Evolutionary conservation across 1,140 invertebrate genomes (phyloP).

Genomic region (Nilaparvata lugens): DNA sequence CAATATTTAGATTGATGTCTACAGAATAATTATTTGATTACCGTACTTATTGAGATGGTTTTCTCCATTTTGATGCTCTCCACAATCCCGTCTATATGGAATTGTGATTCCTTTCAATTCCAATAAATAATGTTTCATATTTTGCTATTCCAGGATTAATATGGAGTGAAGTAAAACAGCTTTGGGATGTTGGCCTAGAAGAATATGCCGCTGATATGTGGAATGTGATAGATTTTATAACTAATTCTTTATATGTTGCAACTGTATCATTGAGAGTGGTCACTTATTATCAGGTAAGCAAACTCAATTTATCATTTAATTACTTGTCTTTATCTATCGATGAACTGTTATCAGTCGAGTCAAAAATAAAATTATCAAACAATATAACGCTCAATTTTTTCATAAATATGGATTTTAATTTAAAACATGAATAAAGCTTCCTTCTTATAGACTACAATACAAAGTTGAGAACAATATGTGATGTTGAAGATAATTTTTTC

Average conservation of each 20-base stretch:
- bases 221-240: conserved; percentile 98
- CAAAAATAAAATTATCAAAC: too few species aligned
- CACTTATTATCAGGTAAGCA: conserved; percentile 49
- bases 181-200: conserved; percentile 93
- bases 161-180: conserved; percentile 97
- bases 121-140: conserved; percentile 2
- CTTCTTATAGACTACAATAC: too few species aligned
- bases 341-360: too few species aligned
- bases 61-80: not conserved
- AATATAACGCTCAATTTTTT: too few species aligned
- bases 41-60: conserved; percentile 16
- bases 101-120: conserved; percentile 2
- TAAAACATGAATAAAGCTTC: too few species aligned
- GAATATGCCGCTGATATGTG: conserved; percentile 98
- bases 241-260: conserved; percentile 94
- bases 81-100: not conserved
- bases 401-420: too few species aligned
- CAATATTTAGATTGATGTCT: too few species aligned
- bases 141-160: conserved; percentile 66
- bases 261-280: conserved; percentile 89
- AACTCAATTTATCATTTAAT: not conserved
- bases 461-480: too few species aligned
- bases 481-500: too few species aligned
- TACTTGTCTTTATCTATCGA: too few species aligned
- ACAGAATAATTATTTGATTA: too few species aligned